A percentile compares a stretch with the other conserved stretches of the same genome.
These are phyloP conservation scores for Callocephalon fimbriatum DNA, from an alignment of 2,113 vertebrate species.

Conservation along the genomic window DNA sequence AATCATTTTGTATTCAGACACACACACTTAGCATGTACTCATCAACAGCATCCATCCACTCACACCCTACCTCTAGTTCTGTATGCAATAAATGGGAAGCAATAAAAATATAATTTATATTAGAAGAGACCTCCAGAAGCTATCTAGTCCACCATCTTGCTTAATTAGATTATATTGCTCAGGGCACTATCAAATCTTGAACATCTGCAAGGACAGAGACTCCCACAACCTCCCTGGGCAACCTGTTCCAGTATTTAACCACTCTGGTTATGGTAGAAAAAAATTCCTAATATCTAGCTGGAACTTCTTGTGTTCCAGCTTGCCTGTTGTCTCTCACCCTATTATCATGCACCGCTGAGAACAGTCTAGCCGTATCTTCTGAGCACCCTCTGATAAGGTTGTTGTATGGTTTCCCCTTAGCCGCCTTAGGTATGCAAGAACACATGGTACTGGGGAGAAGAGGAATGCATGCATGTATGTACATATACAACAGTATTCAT, in stretches of 20 bases:
- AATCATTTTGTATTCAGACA: background rate
- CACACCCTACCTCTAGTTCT: background rate
- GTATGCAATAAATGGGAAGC: background rate
- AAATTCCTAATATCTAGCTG: background rate
- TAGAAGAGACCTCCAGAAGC: background rate
- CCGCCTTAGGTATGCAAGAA: background rate
- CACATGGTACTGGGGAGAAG: background rate
- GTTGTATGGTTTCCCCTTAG: background rate
- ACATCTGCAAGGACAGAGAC: background rate
- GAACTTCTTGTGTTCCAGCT: background rate
- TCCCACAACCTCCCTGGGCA: background rate
- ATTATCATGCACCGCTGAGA: background rate
- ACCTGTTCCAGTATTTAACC: background rate
- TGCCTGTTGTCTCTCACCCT: background rate
- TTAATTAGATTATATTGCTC: background rate
- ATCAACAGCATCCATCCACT: background rate
- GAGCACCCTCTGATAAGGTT: background rate
- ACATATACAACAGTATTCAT: background rate
- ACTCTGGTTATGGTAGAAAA: accelerated
- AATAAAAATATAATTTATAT: background rate
- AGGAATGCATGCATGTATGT: background rate
- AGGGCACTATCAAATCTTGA: background rate
- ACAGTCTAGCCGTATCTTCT: background rate
- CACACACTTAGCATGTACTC: background rate
- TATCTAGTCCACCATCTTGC: background rate